Evolutionary conservation across 2,888 invertebrate species (phyloP).

Genomic region (Calameuta pallipes): DNA sequence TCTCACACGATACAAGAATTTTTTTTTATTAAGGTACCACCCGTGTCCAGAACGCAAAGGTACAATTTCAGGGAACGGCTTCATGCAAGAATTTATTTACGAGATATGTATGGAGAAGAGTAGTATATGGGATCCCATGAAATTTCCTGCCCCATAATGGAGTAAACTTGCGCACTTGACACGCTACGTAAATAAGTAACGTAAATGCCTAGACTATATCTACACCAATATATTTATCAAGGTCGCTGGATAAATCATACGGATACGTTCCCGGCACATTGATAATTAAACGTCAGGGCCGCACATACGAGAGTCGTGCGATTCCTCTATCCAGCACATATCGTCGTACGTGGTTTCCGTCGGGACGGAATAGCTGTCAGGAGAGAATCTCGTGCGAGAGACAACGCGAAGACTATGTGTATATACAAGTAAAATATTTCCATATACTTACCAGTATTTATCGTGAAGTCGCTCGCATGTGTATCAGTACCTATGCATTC

Average conservation of each 20-base stretch:
- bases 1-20: not conserved
- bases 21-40: not conserved
- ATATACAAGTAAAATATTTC: conserved; percentile 8
- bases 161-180: not conserved
- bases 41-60: not conserved
- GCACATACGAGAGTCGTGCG: not conserved
- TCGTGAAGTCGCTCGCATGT: conserved; percentile 2
- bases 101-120: not conserved
- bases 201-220: not conserved
- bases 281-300: not conserved
- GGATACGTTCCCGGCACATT: not conserved
- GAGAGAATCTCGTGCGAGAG: not conserved
- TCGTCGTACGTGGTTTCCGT: not conserved
- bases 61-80: not conserved
- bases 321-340: not conserved
- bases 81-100: not conserved
- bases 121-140: not conserved
- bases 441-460: conserved; percentile 4
- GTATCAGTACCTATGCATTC: conserved; percentile 12
- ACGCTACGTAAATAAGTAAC: not conserved
- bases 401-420: not conserved
- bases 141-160: not conserved
- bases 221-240: not conserved
- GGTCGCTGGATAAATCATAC: not conserved
- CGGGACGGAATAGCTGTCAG: not conserved